Percentiles rank a stretch among this genome's conserved stretches.
phyloP scores from a whole-genome alignment of 2,888 invertebrate species.

The Drosophila flavopinicola region DNA sequence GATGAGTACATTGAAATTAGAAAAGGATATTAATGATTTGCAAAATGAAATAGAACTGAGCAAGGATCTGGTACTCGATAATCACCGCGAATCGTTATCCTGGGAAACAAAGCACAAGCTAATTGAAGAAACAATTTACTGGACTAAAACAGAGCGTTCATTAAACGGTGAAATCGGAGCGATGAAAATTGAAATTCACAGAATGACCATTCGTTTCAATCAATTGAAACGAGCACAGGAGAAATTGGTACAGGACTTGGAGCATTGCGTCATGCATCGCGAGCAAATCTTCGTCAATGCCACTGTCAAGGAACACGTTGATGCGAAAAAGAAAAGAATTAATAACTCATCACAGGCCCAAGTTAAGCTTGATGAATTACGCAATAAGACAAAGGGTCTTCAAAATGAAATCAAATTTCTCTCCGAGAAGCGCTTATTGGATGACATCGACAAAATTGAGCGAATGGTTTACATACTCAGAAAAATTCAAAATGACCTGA shows the following conservation, averaged over 20 bases:
- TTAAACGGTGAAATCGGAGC: slow-evolving; percentile 89
- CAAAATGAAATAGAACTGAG: slow-evolving; percentile 87
- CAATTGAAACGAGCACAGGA: slow-evolving; percentile 83
- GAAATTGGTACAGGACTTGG: slow-evolving; percentile 86
- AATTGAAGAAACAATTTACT: slow-evolving; percentile 89
- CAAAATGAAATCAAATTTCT: slow-evolving; percentile 81
- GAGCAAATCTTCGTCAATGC: slow-evolving; percentile 87
- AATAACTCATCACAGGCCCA: slow-evolving; percentile 85
- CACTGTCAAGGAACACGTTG: slow-evolving; percentile 85
- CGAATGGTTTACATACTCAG: slow-evolving; percentile 65
- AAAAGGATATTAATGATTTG: slow-evolving; percentile 88
- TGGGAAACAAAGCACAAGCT: slow-evolving; percentile 93
- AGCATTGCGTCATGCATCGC: slow-evolving; percentile 87
- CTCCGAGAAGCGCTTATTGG: slow-evolving; percentile 70
- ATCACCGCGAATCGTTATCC: slow-evolving; percentile 89
- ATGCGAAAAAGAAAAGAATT: slow-evolving; percentile 84
- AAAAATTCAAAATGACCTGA: slow-evolving; percentile 70
- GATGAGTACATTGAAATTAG: slow-evolving; percentile 87
- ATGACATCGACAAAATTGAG: slow-evolving; percentile 68
- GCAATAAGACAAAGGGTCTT: slow-evolving; percentile 86
- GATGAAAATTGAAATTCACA: slow-evolving; percentile 92
- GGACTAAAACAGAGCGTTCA: slow-evolving; percentile 88
- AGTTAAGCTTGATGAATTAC: slow-evolving; percentile 87
- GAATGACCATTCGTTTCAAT: slow-evolving; percentile 89
- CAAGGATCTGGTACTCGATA: slow-evolving; percentile 86